phyloP scores from a whole-genome alignment of 2,888 invertebrate species.

The Megamerina dolium region DNA sequence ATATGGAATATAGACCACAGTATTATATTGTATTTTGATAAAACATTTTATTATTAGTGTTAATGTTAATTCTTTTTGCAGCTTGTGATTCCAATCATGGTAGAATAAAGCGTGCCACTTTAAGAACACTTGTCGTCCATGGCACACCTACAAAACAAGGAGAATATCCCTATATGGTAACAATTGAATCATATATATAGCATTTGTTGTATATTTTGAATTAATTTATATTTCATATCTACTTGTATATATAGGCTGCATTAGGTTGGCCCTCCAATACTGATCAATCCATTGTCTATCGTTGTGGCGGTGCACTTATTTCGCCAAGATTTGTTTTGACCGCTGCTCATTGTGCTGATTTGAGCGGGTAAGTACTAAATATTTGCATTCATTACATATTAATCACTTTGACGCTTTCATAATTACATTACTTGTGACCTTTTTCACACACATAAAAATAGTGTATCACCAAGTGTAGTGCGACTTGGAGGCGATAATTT shows the following conservation, averaged over 20 bases:
- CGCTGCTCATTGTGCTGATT: conserved; percentile 25
- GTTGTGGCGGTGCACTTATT: conserved; percentile 25
- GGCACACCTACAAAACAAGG: conserved; percentile 15
- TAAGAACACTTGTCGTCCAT: conserved; percentile 12
- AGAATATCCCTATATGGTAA: conserved; percentile 29
- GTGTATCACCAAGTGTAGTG: conserved; percentile 18
- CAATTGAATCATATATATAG: neutral
- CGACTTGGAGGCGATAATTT: conserved; percentile 22
- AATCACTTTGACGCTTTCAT: too few relatives aligned
- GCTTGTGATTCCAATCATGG: conserved; percentile 20
- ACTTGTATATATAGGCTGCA: conserved; percentile 15
- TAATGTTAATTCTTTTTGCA: conserved; percentile 11
- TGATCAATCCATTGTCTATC: conserved; percentile 17
- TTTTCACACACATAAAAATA: conserved; percentile 10
- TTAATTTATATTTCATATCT: neutral
- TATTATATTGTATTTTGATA: too few relatives aligned
- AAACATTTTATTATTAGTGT: too few relatives aligned
- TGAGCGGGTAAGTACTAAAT: conserved; percentile 20
- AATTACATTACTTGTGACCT: too few relatives aligned
- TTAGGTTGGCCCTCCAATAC: conserved; percentile 22
- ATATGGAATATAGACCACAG: too few relatives aligned
- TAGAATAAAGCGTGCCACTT: too few relatives aligned
- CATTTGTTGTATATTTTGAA: neutral
- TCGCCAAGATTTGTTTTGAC: conserved; percentile 24
- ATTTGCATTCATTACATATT: too few relatives aligned